Evolutionary conservation across 2,113 vertebrate genomes (phyloP).

Genomic region (Panthera uncia): DNA sequence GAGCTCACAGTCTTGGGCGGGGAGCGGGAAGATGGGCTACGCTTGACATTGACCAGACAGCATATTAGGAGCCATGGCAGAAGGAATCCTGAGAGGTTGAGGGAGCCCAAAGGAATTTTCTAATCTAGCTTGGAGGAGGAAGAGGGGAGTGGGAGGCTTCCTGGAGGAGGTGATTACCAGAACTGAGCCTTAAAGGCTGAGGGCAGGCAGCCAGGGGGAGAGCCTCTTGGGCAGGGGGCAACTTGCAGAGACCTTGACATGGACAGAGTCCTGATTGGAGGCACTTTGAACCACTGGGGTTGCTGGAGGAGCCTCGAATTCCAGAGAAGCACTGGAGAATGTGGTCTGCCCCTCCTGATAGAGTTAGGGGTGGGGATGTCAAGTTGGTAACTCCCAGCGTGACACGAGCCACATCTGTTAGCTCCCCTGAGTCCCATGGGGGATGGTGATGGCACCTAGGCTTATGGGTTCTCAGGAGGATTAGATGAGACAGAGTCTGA

Average conservation of each 20-base stretch:
- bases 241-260: not conserved
- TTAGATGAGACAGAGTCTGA: not conserved
- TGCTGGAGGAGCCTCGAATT: not conserved
- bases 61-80: not conserved
- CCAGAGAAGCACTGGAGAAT: too few species aligned
- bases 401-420: not conserved
- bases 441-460: not conserved
- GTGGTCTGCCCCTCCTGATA: not conserved
- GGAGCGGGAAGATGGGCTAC: not conserved
- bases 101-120: not conserved
- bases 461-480: not conserved
- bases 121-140: not conserved
- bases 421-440: not conserved
- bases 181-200: not conserved
- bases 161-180: not conserved
- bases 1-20: not conserved
- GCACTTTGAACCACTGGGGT: not conserved
- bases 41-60: not conserved
- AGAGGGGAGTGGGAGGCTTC: not conserved
- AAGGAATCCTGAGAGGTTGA: not conserved
- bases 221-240: not conserved
- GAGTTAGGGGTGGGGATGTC: not conserved
- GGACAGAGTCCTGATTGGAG: not conserved
- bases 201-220: not conserved
- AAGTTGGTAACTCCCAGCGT: accelerated